These are phyloP conservation scores for Sycobia sp. DNA, from an alignment of 1,140 invertebrate genomes.

Conservation along the genomic window DNA sequence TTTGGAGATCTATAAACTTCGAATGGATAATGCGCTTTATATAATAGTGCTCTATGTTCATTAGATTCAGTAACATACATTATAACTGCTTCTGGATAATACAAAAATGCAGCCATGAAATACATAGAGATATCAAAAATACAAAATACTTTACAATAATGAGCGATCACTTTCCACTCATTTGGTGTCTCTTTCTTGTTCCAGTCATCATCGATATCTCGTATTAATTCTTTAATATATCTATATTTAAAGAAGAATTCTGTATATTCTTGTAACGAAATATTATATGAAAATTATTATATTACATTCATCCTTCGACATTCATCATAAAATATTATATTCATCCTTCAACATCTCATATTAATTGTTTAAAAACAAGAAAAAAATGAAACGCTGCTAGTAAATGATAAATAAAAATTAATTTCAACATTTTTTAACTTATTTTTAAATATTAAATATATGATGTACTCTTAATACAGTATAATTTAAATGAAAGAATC, in stretches of 20 bases:
- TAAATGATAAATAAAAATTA: too few relatives aligned
- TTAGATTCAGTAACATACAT: background rate
- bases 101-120: background rate
- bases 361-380: too few relatives aligned
- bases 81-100: constrained; percentile 6
- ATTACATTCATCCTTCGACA: too few relatives aligned
- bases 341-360: too few relatives aligned
- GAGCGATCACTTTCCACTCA: background rate
- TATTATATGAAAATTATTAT: too few relatives aligned
- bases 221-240: background rate
- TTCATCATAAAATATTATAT: too few relatives aligned
- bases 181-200: background rate
- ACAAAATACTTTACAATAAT: constrained; percentile 11
- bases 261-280: too few relatives aligned
- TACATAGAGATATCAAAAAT: background rate
- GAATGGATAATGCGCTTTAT: constrained; percentile 17
- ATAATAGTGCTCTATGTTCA: background rate
- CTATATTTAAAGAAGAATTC: background rate
- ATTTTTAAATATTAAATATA: too few relatives aligned
- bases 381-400: too few relatives aligned
- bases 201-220: constrained; percentile 1
- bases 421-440: too few relatives aligned
- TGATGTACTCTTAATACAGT: too few relatives aligned
- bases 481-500: too few relatives aligned
- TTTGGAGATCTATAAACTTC: background rate